These are phyloP conservation scores for Mycetomoellerius zeteki DNA, from an alignment of 1,140 invertebrate genomes.

Conservation along the genomic window DNA sequence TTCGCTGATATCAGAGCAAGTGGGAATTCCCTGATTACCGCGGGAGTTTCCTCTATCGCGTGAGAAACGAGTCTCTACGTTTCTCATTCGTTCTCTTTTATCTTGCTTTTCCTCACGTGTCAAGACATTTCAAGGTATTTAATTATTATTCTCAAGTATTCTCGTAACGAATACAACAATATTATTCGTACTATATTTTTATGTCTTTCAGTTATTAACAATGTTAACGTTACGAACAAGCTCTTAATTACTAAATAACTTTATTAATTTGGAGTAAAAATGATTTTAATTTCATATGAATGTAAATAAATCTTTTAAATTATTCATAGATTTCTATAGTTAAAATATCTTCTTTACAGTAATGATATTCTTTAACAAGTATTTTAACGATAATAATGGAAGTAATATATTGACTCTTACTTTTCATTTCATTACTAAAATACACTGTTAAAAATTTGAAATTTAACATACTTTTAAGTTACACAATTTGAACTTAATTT, in stretches of 20 bases:
- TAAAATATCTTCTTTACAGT: not conserved
- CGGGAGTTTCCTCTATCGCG: constrained; percentile 27
- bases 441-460: no score
- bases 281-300: not conserved
- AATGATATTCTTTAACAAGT: not conserved
- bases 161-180: not conserved
- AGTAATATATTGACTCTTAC: not conserved
- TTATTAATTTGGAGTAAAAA: not conserved
- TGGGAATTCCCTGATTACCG: constrained; percentile 19
- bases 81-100: not conserved
- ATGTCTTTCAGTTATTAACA: not conserved
- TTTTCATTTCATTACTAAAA: not conserved
- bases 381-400: not conserved
- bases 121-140: not conserved
- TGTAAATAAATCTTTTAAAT: not conserved
- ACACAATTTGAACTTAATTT: no score
- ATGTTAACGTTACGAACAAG: not conserved
- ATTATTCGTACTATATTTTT: not conserved
- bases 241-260: constrained; percentile 6
- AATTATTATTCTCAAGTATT: not conserved
- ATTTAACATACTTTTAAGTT: no score
- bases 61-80: not conserved
- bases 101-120: not conserved
- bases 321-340: not conserved
- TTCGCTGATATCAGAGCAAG: not conserved